Evolutionary conservation across 2,888 invertebrate species (phyloP).

Genomic region (Lasius fuliginosus): DNA sequence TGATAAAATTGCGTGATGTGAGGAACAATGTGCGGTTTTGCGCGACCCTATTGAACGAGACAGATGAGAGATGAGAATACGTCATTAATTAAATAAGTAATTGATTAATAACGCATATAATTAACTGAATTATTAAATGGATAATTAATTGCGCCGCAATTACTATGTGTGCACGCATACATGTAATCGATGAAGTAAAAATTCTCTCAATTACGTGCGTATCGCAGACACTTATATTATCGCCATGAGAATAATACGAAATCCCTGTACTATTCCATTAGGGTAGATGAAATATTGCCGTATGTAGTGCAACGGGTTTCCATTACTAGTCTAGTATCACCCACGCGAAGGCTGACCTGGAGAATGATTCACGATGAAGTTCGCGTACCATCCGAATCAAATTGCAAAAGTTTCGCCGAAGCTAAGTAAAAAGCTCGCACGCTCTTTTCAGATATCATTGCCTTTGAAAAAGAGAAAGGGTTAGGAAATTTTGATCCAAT

Average conservation of each 20-base stretch:
- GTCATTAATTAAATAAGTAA: conserved; percentile 49
- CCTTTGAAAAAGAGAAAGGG: background rate
- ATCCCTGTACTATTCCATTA: background rate
- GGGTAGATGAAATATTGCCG: background rate
- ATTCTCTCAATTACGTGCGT: conserved; percentile 9
- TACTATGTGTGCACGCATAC: background rate
- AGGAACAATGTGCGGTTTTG: background rate
- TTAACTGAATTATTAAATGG: conserved; percentile 46
- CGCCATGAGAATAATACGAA: background rate
- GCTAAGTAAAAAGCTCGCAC: background rate
- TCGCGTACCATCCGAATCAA: conserved; percentile 20
- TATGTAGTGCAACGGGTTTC: conserved; percentile 1
- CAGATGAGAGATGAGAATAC: conserved; percentile 14
- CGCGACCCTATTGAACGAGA: background rate
- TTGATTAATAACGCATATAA: conserved; percentile 42
- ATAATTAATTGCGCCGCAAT: conserved; percentile 42
- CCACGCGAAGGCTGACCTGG: conserved; percentile 14
- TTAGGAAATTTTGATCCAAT: conserved; percentile 24
- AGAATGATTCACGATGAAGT: conserved; percentile 43
- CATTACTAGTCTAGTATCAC: background rate
- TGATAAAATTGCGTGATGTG: conserved; percentile 9
- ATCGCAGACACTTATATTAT: background rate
- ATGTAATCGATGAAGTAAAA: conserved; percentile 33
- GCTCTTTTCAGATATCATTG: conserved; percentile 18
- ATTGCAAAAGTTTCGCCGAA: conserved; percentile 34